Percentiles rank a stretch among this genome's conserved stretches.
These are phyloP conservation scores for Liolophura sinensis DNA, from an alignment of 1,140 invertebrate species.

Conservation along the genomic window DNA sequence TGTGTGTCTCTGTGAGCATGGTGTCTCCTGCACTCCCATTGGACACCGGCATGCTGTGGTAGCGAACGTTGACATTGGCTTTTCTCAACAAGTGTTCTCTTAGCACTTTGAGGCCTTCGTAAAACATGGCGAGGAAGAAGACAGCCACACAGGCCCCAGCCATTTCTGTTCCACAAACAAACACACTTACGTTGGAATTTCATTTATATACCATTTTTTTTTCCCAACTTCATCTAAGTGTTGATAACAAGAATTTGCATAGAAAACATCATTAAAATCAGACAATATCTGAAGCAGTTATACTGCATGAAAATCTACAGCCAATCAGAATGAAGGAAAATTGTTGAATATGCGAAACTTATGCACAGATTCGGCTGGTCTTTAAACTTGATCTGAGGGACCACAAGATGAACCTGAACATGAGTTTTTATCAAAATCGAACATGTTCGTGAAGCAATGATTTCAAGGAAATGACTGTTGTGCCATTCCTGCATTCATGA, in stretches of 20 bases:
- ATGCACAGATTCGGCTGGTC: no score
- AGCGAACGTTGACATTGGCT: slow-evolving; percentile 7
- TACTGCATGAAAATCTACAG: no score
- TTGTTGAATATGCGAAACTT: not conserved
- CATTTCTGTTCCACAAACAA: slow-evolving; percentile 60
- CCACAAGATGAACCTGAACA: not conserved
- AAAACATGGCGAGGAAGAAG: slow-evolving; percentile 81
- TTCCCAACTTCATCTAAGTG: not conserved
- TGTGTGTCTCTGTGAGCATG: slow-evolving; percentile 22
- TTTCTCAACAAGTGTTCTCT: slow-evolving; percentile 36
- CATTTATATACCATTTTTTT: no score
- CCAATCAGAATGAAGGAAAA: no score
- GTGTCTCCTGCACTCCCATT: slow-evolving; percentile 21
- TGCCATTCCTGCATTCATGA: no score
- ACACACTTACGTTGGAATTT: no score
- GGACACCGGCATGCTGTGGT: not conserved
- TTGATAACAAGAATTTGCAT: not conserved
- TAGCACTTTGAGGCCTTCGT: slow-evolving; percentile 80
- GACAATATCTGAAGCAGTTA: no score
- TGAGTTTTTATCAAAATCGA: no score
- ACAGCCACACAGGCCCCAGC: slow-evolving; percentile 84
- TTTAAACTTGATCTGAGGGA: not conserved
- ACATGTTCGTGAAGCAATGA: no score
- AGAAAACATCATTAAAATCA: no score
- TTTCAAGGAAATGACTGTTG: no score